Base-by-base conservation (phyloP, 1,140 invertebrate species). In the Drosophila eugracilis region DNA sequence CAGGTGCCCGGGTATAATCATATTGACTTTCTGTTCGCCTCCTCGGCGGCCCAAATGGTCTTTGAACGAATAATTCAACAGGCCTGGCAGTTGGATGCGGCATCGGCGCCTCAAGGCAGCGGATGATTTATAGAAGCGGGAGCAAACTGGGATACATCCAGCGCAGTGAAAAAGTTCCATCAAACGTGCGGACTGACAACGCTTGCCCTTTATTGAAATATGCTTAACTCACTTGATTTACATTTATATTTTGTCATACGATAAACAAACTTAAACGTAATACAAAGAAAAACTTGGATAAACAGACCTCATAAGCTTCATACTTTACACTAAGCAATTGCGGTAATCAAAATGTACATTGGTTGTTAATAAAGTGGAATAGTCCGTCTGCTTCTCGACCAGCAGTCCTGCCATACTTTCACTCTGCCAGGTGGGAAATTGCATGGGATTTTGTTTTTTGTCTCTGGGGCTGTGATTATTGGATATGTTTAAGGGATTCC, bases 261-360 rank as follows among this genome's bases (percentile, higher is more conserved):
- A 62, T 39, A 76, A 62, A 70, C 60, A 76, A 78, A 76, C 39
- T 53, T 28, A 45, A 74, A 75, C 45, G 30, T 47, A 67, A 34
- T 59, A 74, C 48, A 62, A 66, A 45, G 59, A 81, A 72, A 78
- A 76, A 57, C 50, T 72, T 57, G 14, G 30, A 41, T 69, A 81
- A 86, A 78, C 73, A 86, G 83, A 81, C 83, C 81, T 88, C 83
- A 66, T 70, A 62, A 66, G 81, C 77, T 80, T 85, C 62, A 59
- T 77, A 86, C 53, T 77, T 86, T 79, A 80, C 83, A 88, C 72
- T 52, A 75, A 21, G 72, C 41, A 74, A 81, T 84, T 86, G 80
- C 47, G 66, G 67, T 80, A 62, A 69, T 79, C 59, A 80, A 85
- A 78, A 63, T 86, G 62, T 74, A 86, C 63, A 75, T 45, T 37